Evolutionary conservation across 2,888 invertebrate genomes (phyloP).

Genomic region (Portevinia maculata): DNA sequence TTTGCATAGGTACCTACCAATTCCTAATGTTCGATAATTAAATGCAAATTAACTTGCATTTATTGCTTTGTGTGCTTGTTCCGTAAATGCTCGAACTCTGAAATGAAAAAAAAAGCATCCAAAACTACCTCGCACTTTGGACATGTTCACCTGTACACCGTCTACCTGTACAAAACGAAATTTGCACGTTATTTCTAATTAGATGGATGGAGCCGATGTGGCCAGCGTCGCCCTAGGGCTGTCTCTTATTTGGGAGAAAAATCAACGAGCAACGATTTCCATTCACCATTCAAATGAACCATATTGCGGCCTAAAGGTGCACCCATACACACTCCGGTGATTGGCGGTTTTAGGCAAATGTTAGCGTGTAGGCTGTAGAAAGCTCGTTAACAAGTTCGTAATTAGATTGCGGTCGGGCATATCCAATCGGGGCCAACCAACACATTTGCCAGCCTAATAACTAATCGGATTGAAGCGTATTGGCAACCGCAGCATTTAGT

Average conservation of each 20-base stretch:
- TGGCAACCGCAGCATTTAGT: conserved; percentile 37
- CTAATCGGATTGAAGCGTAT: conserved; percentile 64
- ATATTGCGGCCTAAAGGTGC: conserved; percentile 25
- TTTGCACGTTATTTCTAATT: conserved; percentile 71
- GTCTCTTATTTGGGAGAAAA: conserved; percentile 47
- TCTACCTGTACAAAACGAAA: conserved; percentile 57
- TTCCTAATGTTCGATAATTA: conserved; percentile 32
- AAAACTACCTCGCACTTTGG: conserved; percentile 15
- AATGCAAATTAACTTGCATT: conserved; percentile 67
- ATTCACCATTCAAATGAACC: conserved; percentile 55
- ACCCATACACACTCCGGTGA: conserved; percentile 52
- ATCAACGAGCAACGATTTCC: conserved; percentile 41
- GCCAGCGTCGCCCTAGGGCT: conserved; percentile 27
- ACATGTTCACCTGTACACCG: conserved; percentile 4
- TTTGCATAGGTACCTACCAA: too few species aligned
- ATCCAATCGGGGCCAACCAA: conserved; percentile 65
- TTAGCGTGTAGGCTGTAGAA: conserved; percentile 27
- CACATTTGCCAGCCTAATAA: conserved; percentile 70
- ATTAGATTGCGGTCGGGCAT: conserved; percentile 63
- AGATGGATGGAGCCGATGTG: conserved; percentile 69
- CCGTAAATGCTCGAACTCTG: conserved; percentile 40
- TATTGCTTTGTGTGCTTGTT: conserved; percentile 43
- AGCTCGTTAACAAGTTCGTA: conserved; percentile 71
- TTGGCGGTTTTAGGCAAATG: conserved; percentile 53
- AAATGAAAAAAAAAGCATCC: not conserved